Conservation (phyloP, 2,888 invertebrate genomes). For the Heliconius aoede region DNA sequence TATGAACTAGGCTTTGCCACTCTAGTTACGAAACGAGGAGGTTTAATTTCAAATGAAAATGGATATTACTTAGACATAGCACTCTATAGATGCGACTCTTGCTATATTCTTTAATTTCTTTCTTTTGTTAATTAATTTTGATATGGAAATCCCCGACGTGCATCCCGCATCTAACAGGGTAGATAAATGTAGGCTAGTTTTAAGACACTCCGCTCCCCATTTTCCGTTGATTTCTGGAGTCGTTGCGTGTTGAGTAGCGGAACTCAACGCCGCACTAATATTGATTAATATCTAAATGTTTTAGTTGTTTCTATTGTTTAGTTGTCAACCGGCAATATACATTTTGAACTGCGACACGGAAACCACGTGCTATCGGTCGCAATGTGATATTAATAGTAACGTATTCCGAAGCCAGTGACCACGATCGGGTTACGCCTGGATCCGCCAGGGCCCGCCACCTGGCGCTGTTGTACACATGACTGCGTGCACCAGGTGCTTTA, state of each 20-base stretch:
- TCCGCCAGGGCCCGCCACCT: slow-evolving; percentile 55
- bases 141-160: neutral
- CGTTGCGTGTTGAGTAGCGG: neutral
- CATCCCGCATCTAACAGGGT: neutral
- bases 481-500: slow-evolving; percentile 50
- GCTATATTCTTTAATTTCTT: neutral
- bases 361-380: slow-evolving; percentile 36
- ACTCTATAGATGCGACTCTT: neutral
- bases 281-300: neutral
- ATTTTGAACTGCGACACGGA: slow-evolving; percentile 9
- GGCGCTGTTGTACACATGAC: slow-evolving; percentile 59
- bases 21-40: neutral
- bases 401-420: slow-evolving; percentile 63
- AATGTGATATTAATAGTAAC: slow-evolving; percentile 49
- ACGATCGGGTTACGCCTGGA: slow-evolving; percentile 63
- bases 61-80: neutral
- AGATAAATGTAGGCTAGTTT: neutral
- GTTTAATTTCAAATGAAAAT: slow-evolving; percentile 3
- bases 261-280: neutral
- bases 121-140: neutral
- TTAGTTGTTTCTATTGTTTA: neutral
- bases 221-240: too few species aligned
- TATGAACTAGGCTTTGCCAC: slow-evolving; percentile 5
- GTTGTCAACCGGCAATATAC: neutral
- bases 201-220: neutral